Evolutionary conservation across 2,113 vertebrate genomes (phyloP).

Genomic region (Nettapus auritus): DNA sequence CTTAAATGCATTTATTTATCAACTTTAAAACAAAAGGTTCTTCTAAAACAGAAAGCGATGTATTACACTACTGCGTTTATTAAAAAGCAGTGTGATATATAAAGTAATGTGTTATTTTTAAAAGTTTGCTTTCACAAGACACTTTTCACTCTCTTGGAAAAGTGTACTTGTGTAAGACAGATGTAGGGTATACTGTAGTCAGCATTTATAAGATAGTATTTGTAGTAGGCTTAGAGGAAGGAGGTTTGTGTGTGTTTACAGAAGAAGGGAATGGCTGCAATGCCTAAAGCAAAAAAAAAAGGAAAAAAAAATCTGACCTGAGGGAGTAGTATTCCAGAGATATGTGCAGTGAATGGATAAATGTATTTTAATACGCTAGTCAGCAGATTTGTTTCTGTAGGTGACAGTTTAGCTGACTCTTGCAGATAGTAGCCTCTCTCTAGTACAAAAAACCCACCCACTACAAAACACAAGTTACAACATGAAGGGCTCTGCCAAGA

Average conservation of each 20-base stretch:
- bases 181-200: not conserved
- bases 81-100: not conserved
- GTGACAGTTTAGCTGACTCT: conserved; percentile 17
- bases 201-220: not conserved
- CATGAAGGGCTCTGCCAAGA: not conserved
- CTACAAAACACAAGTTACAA: not conserved
- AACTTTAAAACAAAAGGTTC: not conserved
- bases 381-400: conserved; percentile 41
- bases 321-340: not conserved
- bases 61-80: not conserved
- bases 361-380: conserved; percentile 11
- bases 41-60: not conserved
- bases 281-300: not conserved
- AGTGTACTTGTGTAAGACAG: not conserved
- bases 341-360: not conserved
- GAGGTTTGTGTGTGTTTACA: not conserved
- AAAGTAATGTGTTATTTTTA: not conserved
- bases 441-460: not conserved
- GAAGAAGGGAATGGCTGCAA: not conserved
- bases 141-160: not conserved
- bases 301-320: not conserved
- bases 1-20: not conserved
- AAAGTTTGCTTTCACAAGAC: not conserved
- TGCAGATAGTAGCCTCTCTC: not conserved
- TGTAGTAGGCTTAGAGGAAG: not conserved